Evolutionary conservation across 2,888 invertebrate species (phyloP).

Genomic region (Cryptus viduatorius): DNA sequence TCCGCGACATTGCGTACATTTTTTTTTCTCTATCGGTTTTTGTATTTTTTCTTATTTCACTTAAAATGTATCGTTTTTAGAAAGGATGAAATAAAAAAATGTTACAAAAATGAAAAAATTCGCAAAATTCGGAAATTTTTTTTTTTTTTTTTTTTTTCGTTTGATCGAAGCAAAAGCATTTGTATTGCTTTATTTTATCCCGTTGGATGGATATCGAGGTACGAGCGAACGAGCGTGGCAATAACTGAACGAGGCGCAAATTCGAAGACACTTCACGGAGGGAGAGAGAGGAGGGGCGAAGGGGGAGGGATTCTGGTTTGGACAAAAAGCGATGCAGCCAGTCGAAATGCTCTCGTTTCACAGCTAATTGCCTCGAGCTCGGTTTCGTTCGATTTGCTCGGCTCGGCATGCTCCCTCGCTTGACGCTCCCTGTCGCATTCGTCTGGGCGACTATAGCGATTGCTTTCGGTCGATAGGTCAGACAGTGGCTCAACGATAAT

Average conservation of each 20-base stretch:
- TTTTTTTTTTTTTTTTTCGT: background rate
- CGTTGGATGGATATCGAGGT: conserved; percentile 28
- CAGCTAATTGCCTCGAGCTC: conserved; percentile 65
- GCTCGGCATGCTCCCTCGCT: conserved; percentile 17
- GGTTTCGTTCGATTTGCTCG: conserved; percentile 28
- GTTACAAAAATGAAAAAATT: no score
- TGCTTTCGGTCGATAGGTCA: conserved; percentile 45
- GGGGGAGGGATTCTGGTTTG: conserved; percentile 40
- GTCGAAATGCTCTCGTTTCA: conserved; percentile 65
- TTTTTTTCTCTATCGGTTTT: background rate
- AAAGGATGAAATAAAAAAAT: no score
- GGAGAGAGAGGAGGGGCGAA: background rate
- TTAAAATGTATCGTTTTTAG: background rate
- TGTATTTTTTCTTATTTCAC: background rate
- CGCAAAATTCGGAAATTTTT: no score
- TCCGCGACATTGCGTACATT: background rate
- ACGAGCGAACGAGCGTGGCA: conserved; percentile 38
- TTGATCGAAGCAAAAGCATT: conserved; percentile 1
- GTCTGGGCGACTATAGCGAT: conserved; percentile 52
- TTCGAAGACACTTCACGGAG: conserved; percentile 56
- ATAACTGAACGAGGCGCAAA: conserved; percentile 54
- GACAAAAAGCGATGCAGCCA: conserved; percentile 62
- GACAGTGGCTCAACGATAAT: conserved; percentile 40
- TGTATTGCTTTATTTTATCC: conserved; percentile 20
- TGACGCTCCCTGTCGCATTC: conserved; percentile 31